Evolutionary conservation across 2,888 invertebrate genomes (phyloP), one percentile per base, ranked within the genome.

Genomic region (Agrotis clavis): DNA sequence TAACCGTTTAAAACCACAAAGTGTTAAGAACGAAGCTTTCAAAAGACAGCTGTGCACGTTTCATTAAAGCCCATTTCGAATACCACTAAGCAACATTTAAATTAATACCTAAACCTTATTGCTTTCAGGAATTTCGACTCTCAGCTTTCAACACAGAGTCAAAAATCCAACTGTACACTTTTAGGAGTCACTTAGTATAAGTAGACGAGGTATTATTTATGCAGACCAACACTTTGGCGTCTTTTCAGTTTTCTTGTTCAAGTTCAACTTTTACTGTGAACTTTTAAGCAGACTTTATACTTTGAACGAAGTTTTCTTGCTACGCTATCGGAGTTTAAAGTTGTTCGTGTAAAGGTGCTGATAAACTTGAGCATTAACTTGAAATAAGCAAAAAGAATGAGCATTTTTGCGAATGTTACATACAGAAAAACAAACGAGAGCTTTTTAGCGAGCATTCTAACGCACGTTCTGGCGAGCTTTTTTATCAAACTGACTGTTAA

Each of bases 231-330:
- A 54, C 65, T 72, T 60, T 25, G 47, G 7, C 30, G 2, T 64
- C 53, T 54, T 54, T 13, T 21, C 30, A 16, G 47, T 54, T 74
- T 54, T 48, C 53, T 48, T 62, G 50, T 54, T 63, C 48, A 16
- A 45, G 54, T 51, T 25, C 21, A 63, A 74, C 48, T 74, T 66
- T 21, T 4, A 45, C 16, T 16, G 6, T 21, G 6, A 45, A 21
- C 16, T 77, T 48, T 71, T 71, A 64, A 70, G 47, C 18, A 19
- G 45, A 62, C 48, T 62, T 53, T 74, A 18, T 45, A 67, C 57
- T 80, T 54, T 30, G 5, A 11, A 53, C 4, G 21, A 74, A 59
- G 62, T 67, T 74, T 51, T 16, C 21, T 25, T 18, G 41, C 7
- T 48, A 18, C 48, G 51, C 51, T 74, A 25, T 57, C 3, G 19